phyloP scores from a whole-genome alignment of 2,113 vertebrate genomes.

The Cathartes aura region DNA sequence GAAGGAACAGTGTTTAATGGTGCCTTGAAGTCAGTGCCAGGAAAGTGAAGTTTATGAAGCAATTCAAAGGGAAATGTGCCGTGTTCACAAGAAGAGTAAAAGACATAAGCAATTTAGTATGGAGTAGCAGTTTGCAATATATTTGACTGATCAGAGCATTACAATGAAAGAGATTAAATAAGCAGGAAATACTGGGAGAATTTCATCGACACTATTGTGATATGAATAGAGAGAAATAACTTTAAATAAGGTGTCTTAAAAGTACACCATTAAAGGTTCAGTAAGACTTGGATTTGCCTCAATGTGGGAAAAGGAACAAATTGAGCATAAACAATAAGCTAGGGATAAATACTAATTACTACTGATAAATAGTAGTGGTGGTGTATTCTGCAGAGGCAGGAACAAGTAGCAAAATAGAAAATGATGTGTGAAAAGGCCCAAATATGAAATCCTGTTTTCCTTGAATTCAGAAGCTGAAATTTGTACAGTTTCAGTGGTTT shows the following conservation, averaged over 20 bases:
- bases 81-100: not conserved
- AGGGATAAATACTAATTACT: not conserved
- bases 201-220: not conserved
- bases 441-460: not conserved
- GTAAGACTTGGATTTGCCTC: not conserved
- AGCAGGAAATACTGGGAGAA: not conserved
- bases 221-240: not conserved
- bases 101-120: not conserved
- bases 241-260: not conserved
- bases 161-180: not conserved
- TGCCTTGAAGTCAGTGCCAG: not conserved
- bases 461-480: not conserved
- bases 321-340: not conserved
- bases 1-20: not conserved
- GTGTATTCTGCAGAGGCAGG: not conserved
- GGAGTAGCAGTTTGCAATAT: not conserved
- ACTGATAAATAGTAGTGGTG: not conserved
- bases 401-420: not conserved
- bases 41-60: not conserved
- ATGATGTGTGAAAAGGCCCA: not conserved
- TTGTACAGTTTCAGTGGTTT: not conserved
- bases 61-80: not conserved
- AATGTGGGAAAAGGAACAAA: not conserved
- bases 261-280: not conserved
- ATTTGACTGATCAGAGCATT: not conserved